phyloP scores from a whole-genome alignment of 1,140 invertebrate genomes.

The Theocolax elegans region DNA sequence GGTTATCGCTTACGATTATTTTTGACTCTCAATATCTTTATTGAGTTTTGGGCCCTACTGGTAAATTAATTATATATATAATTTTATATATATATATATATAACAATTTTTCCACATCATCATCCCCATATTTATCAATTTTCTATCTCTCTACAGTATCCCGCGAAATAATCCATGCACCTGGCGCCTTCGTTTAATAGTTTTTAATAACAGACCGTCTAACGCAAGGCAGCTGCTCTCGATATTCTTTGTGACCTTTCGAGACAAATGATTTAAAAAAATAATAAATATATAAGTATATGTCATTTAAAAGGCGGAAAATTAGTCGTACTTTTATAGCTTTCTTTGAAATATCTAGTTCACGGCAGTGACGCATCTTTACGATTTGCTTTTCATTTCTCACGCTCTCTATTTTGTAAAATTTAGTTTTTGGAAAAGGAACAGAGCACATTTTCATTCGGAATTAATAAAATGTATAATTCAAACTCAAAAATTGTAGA shows the following conservation, averaged over 20 bases:
- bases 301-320: background rate
- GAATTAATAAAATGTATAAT: no score
- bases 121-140: background rate
- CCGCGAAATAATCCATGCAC: no score
- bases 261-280: background rate
- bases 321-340: background rate
- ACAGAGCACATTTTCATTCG: no score
- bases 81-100: no score
- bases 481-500: no score
- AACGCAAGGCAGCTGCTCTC: background rate
- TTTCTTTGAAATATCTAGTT: background rate
- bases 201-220: background rate
- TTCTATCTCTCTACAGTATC: no score
- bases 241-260: slow-evolving; percentile 9
- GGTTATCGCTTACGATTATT: slow-evolving; percentile 50
- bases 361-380: slow-evolving; percentile 22
- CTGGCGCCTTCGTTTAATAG: no score
- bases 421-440: no score
- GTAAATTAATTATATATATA: slow-evolving; percentile 60
- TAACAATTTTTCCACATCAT: slow-evolving; percentile 46
- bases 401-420: no score
- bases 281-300: background rate
- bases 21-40: slow-evolving; percentile 51
- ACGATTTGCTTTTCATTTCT: no score
- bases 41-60: slow-evolving; percentile 58